Evolutionary conservation across 1,140 invertebrate genomes (phyloP), one percentile per base, ranked within the genome.

Genomic region (Drosophila grimshawi): DNA sequence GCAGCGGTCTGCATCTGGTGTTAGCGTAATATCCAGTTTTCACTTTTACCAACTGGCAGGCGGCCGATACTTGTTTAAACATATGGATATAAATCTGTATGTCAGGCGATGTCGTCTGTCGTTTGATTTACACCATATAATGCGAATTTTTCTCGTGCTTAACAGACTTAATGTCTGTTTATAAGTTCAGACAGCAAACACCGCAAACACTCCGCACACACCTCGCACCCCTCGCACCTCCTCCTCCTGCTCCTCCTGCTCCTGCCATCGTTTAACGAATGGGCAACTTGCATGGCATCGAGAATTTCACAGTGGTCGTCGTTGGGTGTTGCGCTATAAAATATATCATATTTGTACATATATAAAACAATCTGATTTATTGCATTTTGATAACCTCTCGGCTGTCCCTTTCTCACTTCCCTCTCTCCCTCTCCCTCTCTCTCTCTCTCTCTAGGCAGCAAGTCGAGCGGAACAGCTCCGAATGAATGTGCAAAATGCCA

Each of bases 151-250:
- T 72, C 77, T 75, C 66, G 63, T 88, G 85, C 78, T 88, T 80
- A 89, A 89, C 83, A 89, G 80, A 88, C 80, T 85, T 89, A 83
- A 88, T 89, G 83, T 89, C 76, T 88, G 83, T 86, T 82, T 76
- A 79, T 86, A 76, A 67, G 71, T 39, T 74, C 72, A 55, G 65
- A 30, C 52, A 59, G n/a, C 55, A 27, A n/a, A 3, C 10, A 55
- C 35, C 33, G 48, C 33, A 41, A 46, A 6, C 63, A 56, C 10
- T 19, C 19, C 19, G 19, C 52, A 46, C n/a, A 49, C 64, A 49
- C 37, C 77, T 49, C 46, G 8, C n/a, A n/a, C 62, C 19, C 19
- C 19, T 19, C n/a, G n/a, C n/a, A n/a, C 19, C 19, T 19, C 19
- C 19, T 19, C 19, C 19, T 19, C 19, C 19, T 19, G 1, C 19